A percentile compares a stretch with the other conserved stretches of the same genome.
These are phyloP conservation scores for Operophtera brumata DNA, from an alignment of 2,888 invertebrate species.

Conservation along the genomic window DNA sequence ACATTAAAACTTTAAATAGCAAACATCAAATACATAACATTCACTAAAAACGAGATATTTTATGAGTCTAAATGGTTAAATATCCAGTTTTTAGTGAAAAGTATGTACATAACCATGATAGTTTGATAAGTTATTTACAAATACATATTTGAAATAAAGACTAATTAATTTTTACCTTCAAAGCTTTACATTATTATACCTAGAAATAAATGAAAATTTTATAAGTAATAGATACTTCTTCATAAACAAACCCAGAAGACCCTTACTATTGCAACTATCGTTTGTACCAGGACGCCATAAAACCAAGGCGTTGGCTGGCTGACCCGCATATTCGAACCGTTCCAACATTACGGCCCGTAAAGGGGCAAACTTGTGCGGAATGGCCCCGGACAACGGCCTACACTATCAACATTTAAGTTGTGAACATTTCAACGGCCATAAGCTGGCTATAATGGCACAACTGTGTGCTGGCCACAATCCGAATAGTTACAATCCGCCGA, in stretches of 20 bases:
- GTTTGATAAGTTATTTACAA: too few species aligned
- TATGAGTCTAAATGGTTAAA: too few species aligned
- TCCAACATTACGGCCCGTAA: conserved; percentile 22
- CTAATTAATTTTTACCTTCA: too few species aligned
- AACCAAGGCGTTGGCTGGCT: conserved; percentile 23
- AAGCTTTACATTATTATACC: too few species aligned
- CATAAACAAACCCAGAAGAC: conserved; percentile 15
- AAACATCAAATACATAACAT: too few species aligned
- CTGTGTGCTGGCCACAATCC: not conserved
- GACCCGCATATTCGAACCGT: conserved; percentile 15
- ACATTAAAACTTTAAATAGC: not conserved
- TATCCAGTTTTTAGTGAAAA: too few species aligned
- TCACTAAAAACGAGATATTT: too few species aligned
- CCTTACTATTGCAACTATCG: conserved; percentile 17
- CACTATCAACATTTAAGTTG: conserved; percentile 26
- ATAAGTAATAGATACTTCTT: too few species aligned
- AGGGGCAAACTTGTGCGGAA: conserved; percentile 28
- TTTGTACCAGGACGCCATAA: conserved; percentile 32
- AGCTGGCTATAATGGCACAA: conserved; percentile 2
- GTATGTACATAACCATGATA: too few species aligned
- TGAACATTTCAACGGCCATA: conserved; percentile 10
- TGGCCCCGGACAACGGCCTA: conserved; percentile 27
- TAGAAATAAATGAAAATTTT: too few species aligned
- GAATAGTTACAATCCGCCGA: too few species aligned
- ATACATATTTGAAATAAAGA: not conserved